Conservation (phyloP, 2,888 invertebrate genomes). For the Cheilosia scutellata region DNA sequence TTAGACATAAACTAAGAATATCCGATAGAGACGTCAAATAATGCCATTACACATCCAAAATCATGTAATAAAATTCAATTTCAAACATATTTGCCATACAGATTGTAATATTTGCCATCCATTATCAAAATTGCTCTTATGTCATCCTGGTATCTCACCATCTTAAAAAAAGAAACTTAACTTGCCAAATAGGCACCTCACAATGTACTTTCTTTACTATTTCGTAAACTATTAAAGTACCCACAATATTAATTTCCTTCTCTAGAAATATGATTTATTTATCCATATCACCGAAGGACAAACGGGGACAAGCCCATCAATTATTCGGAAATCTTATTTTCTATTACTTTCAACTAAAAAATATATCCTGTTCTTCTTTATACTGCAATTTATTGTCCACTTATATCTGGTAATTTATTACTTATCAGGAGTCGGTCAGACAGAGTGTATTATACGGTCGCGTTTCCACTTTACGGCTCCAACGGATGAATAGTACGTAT, state of each 20-base stretch:
- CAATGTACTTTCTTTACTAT: neutral
- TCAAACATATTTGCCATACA: constrained; percentile 5
- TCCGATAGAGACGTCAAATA: neutral
- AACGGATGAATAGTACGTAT: constrained; percentile 14
- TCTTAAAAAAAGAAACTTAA: neutral
- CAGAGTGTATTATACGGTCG: neutral
- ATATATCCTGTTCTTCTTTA: constrained; percentile 10
- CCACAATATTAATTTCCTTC: constrained; percentile 1
- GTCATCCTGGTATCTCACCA: neutral
- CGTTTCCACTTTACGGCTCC: constrained; percentile 11
- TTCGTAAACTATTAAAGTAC: constrained; percentile 9
- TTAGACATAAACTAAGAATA: neutral
- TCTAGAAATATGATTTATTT: constrained; percentile 35
- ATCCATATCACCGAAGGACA: constrained; percentile 36
- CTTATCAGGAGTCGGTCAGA: constrained; percentile 51
- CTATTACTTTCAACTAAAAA: constrained; percentile 12
- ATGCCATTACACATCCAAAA: neutral
- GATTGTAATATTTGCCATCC: constrained; percentile 1
- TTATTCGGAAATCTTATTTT: constrained; percentile 52
- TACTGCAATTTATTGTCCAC: constrained; percentile 51
- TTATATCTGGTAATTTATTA: constrained; percentile 54
- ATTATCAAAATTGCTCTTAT: neutral
- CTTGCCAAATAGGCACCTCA: constrained; percentile 2
- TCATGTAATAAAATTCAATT: constrained; percentile 1
- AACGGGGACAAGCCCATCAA: constrained; percentile 27